Percentiles rank a stretch among this genome's conserved stretches.
Evolutionary conservation across 1,140 invertebrate genomes (phyloP).

Genomic region (Asobara japonica): DNA sequence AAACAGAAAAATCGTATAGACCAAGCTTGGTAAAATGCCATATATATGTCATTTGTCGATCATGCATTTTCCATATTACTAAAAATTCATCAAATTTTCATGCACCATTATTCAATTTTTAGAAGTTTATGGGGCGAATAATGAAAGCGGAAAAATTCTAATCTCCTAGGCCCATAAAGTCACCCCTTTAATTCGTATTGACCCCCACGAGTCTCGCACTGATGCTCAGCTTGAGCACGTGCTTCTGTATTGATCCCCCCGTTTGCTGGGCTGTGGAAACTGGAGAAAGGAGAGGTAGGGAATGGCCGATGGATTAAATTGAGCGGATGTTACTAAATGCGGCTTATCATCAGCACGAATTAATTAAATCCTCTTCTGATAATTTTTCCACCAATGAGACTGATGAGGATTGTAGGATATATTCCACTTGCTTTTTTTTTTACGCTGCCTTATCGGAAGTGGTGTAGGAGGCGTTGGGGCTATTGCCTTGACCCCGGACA

Average conservation of each 20-base stretch:
- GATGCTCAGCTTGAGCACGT: background rate
- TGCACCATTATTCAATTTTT: too few species aligned
- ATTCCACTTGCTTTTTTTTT: background rate
- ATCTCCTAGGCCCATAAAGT: too few species aligned
- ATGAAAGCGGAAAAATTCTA: too few species aligned
- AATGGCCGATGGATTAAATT: constrained; percentile 2
- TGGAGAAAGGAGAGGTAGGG: background rate
- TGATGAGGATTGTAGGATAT: background rate
- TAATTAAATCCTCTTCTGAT: background rate
- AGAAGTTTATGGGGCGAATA: too few species aligned
- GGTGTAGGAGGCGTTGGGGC: background rate
- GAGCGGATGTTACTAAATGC: background rate
- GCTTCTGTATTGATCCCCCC: background rate
- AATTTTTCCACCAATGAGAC: background rate
- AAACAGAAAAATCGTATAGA: too few species aligned
- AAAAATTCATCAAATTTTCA: too few species aligned
- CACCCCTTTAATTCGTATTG: too few species aligned
- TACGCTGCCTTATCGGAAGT: background rate
- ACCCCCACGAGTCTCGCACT: too few species aligned
- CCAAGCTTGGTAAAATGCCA: too few species aligned
- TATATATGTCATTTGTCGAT: too few species aligned
- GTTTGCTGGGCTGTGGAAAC: background rate
- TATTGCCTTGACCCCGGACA: background rate
- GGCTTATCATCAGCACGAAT: background rate
- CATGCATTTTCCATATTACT: too few species aligned